Evolutionary conservation across 2,888 invertebrate genomes (phyloP), one percentile per base, ranked within the genome.

Genomic region (Conchocele bisecta): DNA sequence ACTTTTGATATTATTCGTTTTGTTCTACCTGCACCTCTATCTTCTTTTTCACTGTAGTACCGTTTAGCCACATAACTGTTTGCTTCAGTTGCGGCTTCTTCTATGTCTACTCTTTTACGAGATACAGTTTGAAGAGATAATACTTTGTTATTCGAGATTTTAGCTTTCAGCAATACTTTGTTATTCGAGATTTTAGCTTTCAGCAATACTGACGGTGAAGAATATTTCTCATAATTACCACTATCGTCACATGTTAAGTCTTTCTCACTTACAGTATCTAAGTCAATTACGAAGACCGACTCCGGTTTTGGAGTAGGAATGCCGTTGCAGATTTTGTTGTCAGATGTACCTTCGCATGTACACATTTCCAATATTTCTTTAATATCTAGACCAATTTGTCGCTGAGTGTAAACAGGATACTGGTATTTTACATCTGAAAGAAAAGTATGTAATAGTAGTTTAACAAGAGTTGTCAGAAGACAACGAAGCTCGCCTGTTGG

Each of bases 1-100:
- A 54, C 54, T 41, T 54, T 54, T 39, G 26, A 39, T 37, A 54
- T 54, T 24, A 54, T 54, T 54, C 54, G 37, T 39, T 37, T 54
- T 37, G 37, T 39, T 54, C 39, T 54, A 28, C 39, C 54, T 54
- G 39, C 39, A 37, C 54, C 54, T 54, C 54, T 54, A 39, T 41
- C 54, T 54, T 54, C 39, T 54, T 41, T 24, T 54, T 54, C 54
- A 54, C 54, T 54, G 54, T 54, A 54, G 39, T 39, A 39, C 54
- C 54, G 39, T 54, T 54, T 54, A 39, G 39, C 54, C 22, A 41
- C 39, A 41, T 39, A 54, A 24, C 37, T 41, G 39, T 54, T 54
- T 54, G 22, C 54, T 35, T 54, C 54, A 35, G 33, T 54, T 54
- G 37, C 35, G 37, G 37, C 37, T 54, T 54, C 54, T 37, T 54